Conservation (phyloP, 2,888 invertebrate species). For the Stictocephala bisonia region DNA sequence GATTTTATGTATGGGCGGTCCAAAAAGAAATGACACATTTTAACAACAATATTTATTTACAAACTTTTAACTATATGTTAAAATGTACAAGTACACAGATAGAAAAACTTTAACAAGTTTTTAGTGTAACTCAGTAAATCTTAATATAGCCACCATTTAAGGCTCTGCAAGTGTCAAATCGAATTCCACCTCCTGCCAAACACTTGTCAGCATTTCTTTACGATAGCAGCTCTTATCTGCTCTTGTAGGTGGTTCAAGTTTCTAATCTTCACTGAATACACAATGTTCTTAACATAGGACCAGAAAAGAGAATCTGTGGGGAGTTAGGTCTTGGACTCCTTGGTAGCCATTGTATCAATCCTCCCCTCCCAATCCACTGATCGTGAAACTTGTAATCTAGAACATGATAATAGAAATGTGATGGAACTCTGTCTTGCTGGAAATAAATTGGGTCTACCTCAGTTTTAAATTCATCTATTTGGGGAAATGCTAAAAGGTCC, state of each 20-base stretch:
- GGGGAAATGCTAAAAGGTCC: background rate
- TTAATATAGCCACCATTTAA: background rate
- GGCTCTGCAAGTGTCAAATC: background rate
- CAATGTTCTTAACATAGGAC: too few relatives aligned
- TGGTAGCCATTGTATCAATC: background rate
- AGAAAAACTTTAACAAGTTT: too few relatives aligned
- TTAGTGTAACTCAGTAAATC: background rate
- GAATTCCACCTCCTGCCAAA: background rate
- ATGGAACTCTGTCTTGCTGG: constrained; percentile 1
- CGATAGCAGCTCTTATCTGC: background rate
- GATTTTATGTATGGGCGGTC: too few relatives aligned
- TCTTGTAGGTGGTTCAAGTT: background rate
- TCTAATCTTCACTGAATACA: too few relatives aligned
- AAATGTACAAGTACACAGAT: too few relatives aligned
- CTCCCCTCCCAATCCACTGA: constrained; percentile 11
- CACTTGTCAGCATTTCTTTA: background rate
- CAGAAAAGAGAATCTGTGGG: background rate
- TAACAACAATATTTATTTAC: background rate
- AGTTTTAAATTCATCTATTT: constrained; percentile 10
- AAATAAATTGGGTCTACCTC: constrained; percentile 4
- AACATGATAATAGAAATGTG: background rate
- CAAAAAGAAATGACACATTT: background rate
- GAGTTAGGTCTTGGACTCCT: too few relatives aligned
- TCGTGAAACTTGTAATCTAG: background rate
- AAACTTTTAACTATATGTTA: background rate